Conservation (phyloP, 2,888 invertebrate species). For the Leptinotarsa haldemani region DNA sequence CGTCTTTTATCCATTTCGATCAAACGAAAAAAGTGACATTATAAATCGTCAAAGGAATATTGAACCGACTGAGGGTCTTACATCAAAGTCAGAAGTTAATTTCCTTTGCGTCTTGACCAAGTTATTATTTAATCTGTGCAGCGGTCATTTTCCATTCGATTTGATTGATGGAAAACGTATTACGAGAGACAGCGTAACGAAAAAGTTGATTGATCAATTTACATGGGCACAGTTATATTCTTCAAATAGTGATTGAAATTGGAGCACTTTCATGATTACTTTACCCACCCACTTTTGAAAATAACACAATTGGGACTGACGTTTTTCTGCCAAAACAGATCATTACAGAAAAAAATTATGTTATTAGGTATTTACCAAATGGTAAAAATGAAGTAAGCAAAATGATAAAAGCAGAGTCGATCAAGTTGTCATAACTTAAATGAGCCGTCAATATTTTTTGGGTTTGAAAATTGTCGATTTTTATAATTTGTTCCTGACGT, state of each 20-base stretch:
- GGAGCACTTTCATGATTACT: background rate
- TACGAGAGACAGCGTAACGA: constrained; percentile 27
- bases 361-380: too few relatives aligned
- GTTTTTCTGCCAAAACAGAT: too few relatives aligned
- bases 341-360: too few relatives aligned
- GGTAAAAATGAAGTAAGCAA: too few relatives aligned
- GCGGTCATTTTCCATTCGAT: constrained; percentile 57
- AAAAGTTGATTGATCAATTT: constrained; percentile 37
- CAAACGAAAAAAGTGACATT: constrained; percentile 41
- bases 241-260: background rate
- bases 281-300: too few relatives aligned
- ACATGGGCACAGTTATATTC: background rate
- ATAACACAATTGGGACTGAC: too few relatives aligned
- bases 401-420: too few relatives aligned
- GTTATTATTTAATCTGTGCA: constrained; percentile 61
- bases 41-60: constrained; percentile 48
- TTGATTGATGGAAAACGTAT: constrained; percentile 57
- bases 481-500: too few relatives aligned
- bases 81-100: constrained; percentile 65
- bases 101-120: constrained; percentile 62
- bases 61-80: constrained; percentile 54
- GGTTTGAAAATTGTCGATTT: too few relatives aligned
- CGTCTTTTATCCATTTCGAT: constrained; percentile 28
- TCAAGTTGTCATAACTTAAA: too few relatives aligned
- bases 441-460: too few relatives aligned